Conservation (phyloP, 1,140 invertebrate genomes). For the Solenopsis fugax region DNA sequence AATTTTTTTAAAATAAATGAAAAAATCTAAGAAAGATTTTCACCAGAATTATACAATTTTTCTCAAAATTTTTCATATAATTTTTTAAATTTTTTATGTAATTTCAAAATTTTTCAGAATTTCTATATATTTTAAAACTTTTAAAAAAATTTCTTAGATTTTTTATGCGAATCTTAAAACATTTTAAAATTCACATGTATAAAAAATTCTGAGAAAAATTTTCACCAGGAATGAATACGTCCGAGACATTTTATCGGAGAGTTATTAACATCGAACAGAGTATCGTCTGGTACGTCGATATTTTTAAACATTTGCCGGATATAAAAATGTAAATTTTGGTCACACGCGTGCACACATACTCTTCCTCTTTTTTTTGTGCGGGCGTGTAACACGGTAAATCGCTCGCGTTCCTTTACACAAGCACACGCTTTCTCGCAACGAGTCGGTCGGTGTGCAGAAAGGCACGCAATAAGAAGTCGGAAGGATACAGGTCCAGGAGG, state of each 20-base stretch:
- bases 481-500: constrained; percentile 78
- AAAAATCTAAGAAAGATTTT: no score
- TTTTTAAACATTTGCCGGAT: constrained; percentile 19
- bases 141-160: no score
- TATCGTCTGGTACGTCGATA: background rate
- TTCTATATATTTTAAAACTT: no score
- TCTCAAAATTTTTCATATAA: no score
- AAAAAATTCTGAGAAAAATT: no score
- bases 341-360: background rate
- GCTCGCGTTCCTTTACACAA: constrained; percentile 19
- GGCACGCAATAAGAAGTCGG: constrained; percentile 82
- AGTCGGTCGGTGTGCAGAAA: constrained; percentile 78
- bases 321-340: constrained; percentile 56
- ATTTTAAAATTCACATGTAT: no score
- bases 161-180: no score
- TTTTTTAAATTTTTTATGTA: no score
- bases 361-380: background rate
- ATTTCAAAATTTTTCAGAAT: no score
- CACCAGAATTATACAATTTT: no score
- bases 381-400: background rate
- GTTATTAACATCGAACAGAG: background rate
- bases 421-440: background rate
- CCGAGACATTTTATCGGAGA: background rate
- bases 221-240: background rate
- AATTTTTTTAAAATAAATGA: no score